phyloP scores from a whole-genome alignment of 2,888 invertebrate genomes.

The Linnaemya vulpina region DNA sequence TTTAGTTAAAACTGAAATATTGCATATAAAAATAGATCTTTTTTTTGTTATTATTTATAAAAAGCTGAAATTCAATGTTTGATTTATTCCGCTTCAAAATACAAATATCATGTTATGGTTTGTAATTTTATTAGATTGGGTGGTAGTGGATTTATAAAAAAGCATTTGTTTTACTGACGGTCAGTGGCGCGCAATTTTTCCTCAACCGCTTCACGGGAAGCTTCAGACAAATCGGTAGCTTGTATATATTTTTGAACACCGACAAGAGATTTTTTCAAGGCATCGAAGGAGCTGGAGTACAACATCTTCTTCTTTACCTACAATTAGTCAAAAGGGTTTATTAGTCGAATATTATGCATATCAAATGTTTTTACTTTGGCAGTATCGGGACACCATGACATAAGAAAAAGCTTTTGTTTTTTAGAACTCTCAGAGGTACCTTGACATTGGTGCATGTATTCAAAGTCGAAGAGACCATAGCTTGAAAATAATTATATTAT shows the following conservation, averaged over 20 bases:
- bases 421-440: slow-evolving; percentile 98
- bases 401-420: slow-evolving; percentile 98
- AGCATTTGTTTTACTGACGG: slow-evolving; percentile 87
- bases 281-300: slow-evolving; percentile 98
- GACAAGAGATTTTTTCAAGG: slow-evolving; percentile 97
- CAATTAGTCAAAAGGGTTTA: slow-evolving; percentile 29
- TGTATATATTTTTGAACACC: slow-evolving; percentile 99
- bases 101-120: slow-evolving; percentile 67
- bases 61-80: slow-evolving; percentile 71
- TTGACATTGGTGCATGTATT: slow-evolving; percentile 98
- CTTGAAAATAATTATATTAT: slow-evolving; percentile 77
- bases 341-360: too few relatives aligned
- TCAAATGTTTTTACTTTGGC: too few relatives aligned
- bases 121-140: slow-evolving; percentile 67
- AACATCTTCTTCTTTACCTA: slow-evolving; percentile 92
- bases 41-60: slow-evolving; percentile 68
- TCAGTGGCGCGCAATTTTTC: slow-evolving; percentile 97
- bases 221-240: slow-evolving; percentile 97
- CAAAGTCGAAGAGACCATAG: slow-evolving; percentile 98
- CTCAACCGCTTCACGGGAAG: slow-evolving; percentile 95
- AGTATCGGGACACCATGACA: slow-evolving; percentile 99
- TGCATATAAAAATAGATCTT: slow-evolving; percentile 25
- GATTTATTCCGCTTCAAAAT: slow-evolving; percentile 69
- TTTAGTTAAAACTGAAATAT: slow-evolving; percentile 27
- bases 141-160: slow-evolving; percentile 62